Evolutionary conservation across 2,888 invertebrate species (phyloP), one percentile per base, ranked within the genome.

Genomic region (Pachymerium ferrugineum): DNA sequence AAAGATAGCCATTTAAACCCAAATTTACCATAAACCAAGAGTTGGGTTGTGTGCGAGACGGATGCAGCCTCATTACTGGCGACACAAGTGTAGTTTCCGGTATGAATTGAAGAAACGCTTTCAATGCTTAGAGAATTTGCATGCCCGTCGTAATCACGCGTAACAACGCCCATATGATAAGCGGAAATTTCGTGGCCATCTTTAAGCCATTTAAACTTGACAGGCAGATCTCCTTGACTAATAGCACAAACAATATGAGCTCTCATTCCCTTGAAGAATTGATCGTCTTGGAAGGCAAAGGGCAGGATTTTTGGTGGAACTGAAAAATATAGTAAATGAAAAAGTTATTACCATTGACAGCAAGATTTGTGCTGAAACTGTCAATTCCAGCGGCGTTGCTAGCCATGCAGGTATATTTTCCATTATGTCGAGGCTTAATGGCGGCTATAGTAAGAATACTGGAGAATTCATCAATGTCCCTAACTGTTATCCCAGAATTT

Each of bases 201-300:
- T 47, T 73, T 73, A 14, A 78, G 86, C 93, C 93, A 93, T 72
- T 86, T 85, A 76, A 93, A 88, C 76, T 86, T 87, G 76, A 93
- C 85, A 1, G 93, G 93, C 79, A 88, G 86, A 82, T 93, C 93
- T 75, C 93, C 91, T 81, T 90, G 90, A 77, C 86, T 87, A 69
- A 90, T 86, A 70, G 89, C 88, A 82, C 91, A 91, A 76, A 88
- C 86, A 75, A 89, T 86, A 38, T 89, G 89, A 42, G 89, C 89
- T 84, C 88, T 87, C 79, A 91, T 90, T 72, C 89, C 89, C 79
- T 90, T 89, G 80, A 90, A 90, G 16, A 89, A 87, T 73, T 89
- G 87, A 78, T 77, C 76, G 62, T 88, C 87, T 78, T 89, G 90
- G 81, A 92, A 91, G 78, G 88, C 85, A 83, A 92, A 92, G 78